Conservation (phyloP, 92 coral and sea anemone genomes). For the Actinostola sp. region DNA sequence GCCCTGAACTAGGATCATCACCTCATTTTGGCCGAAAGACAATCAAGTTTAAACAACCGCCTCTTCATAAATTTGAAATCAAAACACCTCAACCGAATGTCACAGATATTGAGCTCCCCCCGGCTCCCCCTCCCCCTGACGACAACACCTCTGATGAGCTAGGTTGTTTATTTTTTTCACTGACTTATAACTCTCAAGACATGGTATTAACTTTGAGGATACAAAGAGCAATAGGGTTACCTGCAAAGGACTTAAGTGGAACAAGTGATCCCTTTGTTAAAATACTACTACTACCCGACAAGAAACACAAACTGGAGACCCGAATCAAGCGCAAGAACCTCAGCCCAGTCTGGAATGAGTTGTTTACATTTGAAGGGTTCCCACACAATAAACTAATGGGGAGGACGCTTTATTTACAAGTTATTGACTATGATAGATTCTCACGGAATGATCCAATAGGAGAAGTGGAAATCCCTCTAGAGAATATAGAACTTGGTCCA, state of each 20-base stretch:
- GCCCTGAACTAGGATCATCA: conserved; percentile 43
- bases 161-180: conserved; percentile 86
- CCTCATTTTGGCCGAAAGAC: conserved; percentile 69
- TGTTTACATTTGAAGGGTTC: conserved; percentile 92
- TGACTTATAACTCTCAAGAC: conserved; percentile 80
- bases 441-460: conserved; percentile 98
- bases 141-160: conserved; percentile 67
- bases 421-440: conserved; percentile 94
- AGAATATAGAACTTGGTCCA: conserved; percentile 90
- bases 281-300: conserved; percentile 91
- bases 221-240: conserved; percentile 83
- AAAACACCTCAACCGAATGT: conserved; percentile 85
- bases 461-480: conserved; percentile 85
- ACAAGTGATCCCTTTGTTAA: conserved; percentile 98
- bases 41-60: conserved; percentile 84
- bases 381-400: conserved; percentile 88
- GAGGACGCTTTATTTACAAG: conserved; percentile 87
- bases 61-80: conserved; percentile 72
- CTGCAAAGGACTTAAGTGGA: conserved; percentile 98
- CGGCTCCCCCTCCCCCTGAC: conserved; percentile 78
- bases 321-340: conserved; percentile 89
- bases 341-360: conserved; percentile 97
- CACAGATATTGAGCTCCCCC: conserved; percentile 65
- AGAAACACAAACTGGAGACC: conserved; percentile 91
- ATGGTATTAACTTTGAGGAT: conserved; percentile 80